phyloP scores from a whole-genome alignment of 2,113 vertebrate genomes.

The Chlorodrepanis virens region DNA sequence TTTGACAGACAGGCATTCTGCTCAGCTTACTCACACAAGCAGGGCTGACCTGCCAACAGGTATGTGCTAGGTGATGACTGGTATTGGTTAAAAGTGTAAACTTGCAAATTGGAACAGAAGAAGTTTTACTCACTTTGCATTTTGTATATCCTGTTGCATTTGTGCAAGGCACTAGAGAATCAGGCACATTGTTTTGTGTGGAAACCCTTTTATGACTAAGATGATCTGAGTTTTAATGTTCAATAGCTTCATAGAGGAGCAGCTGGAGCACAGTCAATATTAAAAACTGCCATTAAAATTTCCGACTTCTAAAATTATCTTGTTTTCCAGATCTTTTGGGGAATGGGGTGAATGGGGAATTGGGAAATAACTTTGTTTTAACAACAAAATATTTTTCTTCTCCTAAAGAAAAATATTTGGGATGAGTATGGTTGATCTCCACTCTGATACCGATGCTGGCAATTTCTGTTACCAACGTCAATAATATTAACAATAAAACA shows the following conservation, averaged over 20 bases:
- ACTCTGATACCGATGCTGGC: background rate
- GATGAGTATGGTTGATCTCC: background rate
- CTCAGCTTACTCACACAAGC: background rate
- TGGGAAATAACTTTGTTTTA: background rate
- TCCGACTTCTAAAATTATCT: background rate
- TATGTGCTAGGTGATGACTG: background rate
- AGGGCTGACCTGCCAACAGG: background rate
- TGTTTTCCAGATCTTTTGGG: background rate
- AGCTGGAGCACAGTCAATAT: background rate
- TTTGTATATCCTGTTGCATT: background rate
- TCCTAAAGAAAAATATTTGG: background rate
- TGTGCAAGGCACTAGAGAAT: constrained; percentile 58
- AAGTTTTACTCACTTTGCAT: background rate
- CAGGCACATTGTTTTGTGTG: constrained; percentile 28
- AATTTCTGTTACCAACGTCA: background rate
- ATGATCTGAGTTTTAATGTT: background rate
- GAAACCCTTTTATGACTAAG: background rate
- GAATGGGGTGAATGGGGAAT: background rate
- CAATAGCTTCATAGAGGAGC: background rate
- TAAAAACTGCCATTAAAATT: background rate
- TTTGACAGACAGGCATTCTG: background rate
- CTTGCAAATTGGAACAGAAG: background rate
- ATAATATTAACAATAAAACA: background rate
- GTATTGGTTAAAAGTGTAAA: background rate
- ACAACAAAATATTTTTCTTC: background rate